A percentile compares a stretch with the other conserved stretches of the same genome.
phyloP scores from a whole-genome alignment of 2,888 invertebrate genomes.

The Muscina levida region DNA sequence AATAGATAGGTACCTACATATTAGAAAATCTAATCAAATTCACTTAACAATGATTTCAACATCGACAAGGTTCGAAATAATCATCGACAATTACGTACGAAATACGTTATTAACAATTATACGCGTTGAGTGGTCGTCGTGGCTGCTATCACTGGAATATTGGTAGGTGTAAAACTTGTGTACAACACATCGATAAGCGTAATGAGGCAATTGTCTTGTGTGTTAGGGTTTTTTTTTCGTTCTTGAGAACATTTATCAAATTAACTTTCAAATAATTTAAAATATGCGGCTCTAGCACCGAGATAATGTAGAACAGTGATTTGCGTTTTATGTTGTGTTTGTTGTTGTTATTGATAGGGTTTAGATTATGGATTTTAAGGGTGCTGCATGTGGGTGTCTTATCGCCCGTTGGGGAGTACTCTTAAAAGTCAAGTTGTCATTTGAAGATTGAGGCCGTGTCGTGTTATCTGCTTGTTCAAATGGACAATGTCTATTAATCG shows the following conservation, averaged over 20 bases:
- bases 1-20: too few species aligned
- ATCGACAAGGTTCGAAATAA: too few species aligned
- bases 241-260: conserved; percentile 31
- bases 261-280: conserved; percentile 40
- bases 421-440: not conserved
- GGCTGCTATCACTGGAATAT: conserved; percentile 69
- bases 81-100: conserved; percentile 1
- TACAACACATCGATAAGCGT: not conserved
- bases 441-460: too few species aligned
- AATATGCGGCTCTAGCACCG: not conserved
- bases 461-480: conserved; percentile 70
- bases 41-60: not conserved
- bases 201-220: conserved; percentile 20
- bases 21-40: not conserved
- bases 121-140: conserved; percentile 75
- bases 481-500: conserved; percentile 76
- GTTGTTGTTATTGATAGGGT: too few species aligned
- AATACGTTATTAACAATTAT: conserved; percentile 66
- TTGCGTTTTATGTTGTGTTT: too few species aligned
- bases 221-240: not conserved
- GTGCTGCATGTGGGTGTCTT: too few species aligned
- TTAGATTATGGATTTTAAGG: too few species aligned
- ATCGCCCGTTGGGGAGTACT: not conserved
- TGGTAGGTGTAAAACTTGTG: too few species aligned
- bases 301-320: too few species aligned